A percentile compares a stretch with the other conserved stretches of the same genome.
Conservation (phyloP, 2,888 invertebrate species). For the Lasioglossum calceatum region DNA sequence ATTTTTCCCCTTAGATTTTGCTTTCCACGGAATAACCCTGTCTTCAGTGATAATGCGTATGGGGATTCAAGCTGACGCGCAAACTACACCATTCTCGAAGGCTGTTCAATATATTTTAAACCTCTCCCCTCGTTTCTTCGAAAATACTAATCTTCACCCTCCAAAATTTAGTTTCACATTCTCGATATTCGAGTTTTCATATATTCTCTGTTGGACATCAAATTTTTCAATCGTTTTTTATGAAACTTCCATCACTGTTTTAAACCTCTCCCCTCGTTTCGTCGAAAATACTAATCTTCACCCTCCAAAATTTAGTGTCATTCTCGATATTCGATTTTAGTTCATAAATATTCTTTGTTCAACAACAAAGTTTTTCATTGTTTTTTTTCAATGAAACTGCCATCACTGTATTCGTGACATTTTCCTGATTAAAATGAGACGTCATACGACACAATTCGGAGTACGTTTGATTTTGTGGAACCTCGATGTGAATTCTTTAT, state of each 20-base stretch:
- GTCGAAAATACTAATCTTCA: background rate
- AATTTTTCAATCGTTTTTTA: background rate
- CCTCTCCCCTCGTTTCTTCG: background rate
- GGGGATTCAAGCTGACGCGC: conserved; percentile 49
- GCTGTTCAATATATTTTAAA: background rate
- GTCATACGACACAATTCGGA: background rate
- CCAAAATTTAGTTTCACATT: background rate
- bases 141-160: background rate
- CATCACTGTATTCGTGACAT: background rate
- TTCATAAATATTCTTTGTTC: background rate
- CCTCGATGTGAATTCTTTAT: too few relatives aligned
- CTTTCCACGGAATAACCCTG: conserved; percentile 44
- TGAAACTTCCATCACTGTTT: background rate
- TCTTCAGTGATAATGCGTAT: conserved; percentile 48
- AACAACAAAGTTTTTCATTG: background rate
- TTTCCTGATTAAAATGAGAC: background rate
- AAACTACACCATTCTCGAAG: conserved; percentile 20
- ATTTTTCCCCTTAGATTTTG: conserved; percentile 57
- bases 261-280: background rate
- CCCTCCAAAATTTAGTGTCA: background rate
- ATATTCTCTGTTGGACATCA: background rate
- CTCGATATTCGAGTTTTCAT: background rate
- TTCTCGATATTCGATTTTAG: background rate
- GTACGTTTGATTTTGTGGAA: too few relatives aligned
- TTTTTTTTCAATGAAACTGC: background rate